Conservation (phyloP, 2,113 vertebrate species). For the Atlantisia rogersi region DNA sequence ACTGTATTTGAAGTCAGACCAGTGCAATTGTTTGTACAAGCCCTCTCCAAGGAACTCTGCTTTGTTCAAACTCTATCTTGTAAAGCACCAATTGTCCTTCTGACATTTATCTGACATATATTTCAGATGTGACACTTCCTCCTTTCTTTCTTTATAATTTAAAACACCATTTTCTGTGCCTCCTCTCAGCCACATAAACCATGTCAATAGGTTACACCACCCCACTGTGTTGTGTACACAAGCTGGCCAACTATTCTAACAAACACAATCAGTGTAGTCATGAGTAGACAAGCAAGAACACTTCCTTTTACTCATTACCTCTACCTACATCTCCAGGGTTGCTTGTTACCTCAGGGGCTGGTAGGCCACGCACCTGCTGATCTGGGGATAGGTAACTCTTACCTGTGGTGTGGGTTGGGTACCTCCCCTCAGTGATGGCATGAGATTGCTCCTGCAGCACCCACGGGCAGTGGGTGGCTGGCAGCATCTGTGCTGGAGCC, state of each 20-base stretch:
- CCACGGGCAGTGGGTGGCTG: not conserved
- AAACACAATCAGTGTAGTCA: not conserved
- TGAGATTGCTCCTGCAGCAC: not conserved
- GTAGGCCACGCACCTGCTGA: not conserved
- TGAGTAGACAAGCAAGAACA: not conserved
- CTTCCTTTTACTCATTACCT: not conserved
- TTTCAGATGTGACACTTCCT: not conserved
- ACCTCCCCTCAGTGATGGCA: fast-evolving
- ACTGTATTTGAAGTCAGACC: not conserved
- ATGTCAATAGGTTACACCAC: not conserved
- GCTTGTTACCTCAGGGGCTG: not conserved
- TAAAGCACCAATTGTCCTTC: not conserved
- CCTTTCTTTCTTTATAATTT: not conserved
- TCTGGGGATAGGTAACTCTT: too few species aligned
- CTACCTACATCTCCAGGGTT: not conserved
- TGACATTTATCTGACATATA: not conserved
- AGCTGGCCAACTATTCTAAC: not conserved
- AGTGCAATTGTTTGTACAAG: not conserved
- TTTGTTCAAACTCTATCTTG: not conserved
- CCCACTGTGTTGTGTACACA: not conserved
- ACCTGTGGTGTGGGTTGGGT: not conserved
- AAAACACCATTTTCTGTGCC: not conserved
- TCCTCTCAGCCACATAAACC: not conserved
- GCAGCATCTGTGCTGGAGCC: not conserved
- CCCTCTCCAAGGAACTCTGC: not conserved